Base-by-base conservation (phyloP, 2,888 invertebrate genomes). In the Catocala nupta region DNA sequence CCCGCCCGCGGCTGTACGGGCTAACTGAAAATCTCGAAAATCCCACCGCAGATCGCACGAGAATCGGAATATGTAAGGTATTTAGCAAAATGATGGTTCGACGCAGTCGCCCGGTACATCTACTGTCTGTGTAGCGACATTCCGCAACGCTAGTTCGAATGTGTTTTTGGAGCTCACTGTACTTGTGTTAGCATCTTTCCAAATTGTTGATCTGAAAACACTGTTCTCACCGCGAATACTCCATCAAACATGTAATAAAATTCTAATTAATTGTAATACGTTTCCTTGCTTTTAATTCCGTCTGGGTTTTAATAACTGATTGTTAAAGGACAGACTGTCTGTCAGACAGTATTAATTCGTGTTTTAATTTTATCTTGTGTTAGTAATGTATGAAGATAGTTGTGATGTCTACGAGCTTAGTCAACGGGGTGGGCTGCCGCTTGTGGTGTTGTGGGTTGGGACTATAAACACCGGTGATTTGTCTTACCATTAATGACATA, bases 1-100 rank as follows among this genome's bases (percentile, higher is more conserved):
- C 90, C 86, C 71, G 88, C 90, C 86, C 71, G 82, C 70, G 86
- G 89, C 87, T 67, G 70, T 74, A 68, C 77, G 81, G 79, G 78
- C 77, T 71, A 82, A 69, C 82, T 85, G 92, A 93, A 93, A 93
- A 93, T 93, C 89, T 91, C 89, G 90, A 89, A 91, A 92, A 92
- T 93, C 84, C 86, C 85, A 80, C 89, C 87, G 82, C 88, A 88
- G 83, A 89, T 90, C 88, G 90, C 87, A 90, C 90, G 86, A 86
- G 88, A 80, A 88, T 82, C 82, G 85, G 87, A 92, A 88, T 93
- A 91, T 90, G 92, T 90, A 86, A 88, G 91, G 92, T 83, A 93
- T 93, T 92, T 88, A 88, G 88, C 85, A 83, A 88, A 88, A 88
- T 84, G 81, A 78, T 81, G 73, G 66, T 71, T 68, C 61, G 70